Evolutionary conservation across 2,797 vertebrate genomes (phyloP), one percentile per base, ranked within the genome.

Genomic region (Champsocephalus esox): DNA sequence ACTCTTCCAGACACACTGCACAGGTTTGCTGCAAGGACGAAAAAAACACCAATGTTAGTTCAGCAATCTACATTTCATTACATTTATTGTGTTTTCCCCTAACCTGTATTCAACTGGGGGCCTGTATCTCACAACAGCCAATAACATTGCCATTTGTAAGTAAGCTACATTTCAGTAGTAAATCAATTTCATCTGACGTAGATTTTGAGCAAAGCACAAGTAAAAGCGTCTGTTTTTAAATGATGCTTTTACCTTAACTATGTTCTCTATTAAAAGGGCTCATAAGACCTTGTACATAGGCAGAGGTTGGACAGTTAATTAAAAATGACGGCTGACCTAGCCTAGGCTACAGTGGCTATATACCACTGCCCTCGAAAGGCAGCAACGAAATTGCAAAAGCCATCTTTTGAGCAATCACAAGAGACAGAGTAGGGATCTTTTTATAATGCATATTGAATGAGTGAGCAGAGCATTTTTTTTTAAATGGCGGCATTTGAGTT

Each of bases 1-100:
- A 96, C 63, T 96, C 96, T 64, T 96, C 96, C 88, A 96, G 88
- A 87, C 96, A 96, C 67, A 96, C 96, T 0, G 96, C 96, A 73
- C 96, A 96, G 63, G 94, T 94, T 94, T 96, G 96, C 96, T 96
- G 91, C 77, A 83, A 64, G 28, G 70, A 76, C 38, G 72, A 19
- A 77, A 56, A 75, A 2, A 60, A 38, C 2, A 46, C 6, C 34
- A 63, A 55, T 7, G 49, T 84, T 41, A 79, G 61, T 48, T 49
- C 3, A 5, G 8, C 8, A 38, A 38, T 38, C 34, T 38, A 38
- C 11, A 52, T 75, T 16, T 45, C 13, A 32, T 59, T 44, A 7
- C 1, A n/a, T 17, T 51, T 19, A n/a, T 16, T 16, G 16, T n/a
- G 48, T 44, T 12, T 51, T 24, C 9, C 11, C 43, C 16, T 17